Conservation (phyloP, 2,113 vertebrate genomes). For the Menura novaehollandiae region DNA sequence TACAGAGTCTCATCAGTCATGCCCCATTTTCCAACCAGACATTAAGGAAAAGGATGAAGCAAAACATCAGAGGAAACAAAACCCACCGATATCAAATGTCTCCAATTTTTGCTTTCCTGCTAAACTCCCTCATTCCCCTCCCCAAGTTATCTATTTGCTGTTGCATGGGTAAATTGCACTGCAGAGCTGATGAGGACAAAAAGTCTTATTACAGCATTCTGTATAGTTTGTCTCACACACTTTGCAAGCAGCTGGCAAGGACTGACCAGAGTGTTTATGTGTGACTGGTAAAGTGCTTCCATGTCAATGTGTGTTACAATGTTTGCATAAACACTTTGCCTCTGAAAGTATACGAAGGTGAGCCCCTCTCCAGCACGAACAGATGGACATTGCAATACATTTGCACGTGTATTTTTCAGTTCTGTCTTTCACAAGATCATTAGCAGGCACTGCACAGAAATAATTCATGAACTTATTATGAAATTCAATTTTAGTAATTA, state of each 20-base stretch:
- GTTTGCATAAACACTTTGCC: neutral
- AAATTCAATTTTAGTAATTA: neutral
- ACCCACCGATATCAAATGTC: neutral
- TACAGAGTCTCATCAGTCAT: neutral
- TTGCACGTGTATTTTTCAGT: no score
- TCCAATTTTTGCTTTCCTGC: neutral
- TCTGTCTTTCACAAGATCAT: neutral
- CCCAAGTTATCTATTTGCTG: neutral
- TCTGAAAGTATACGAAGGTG: neutral
- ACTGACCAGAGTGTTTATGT: neutral
- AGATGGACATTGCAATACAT: no score
- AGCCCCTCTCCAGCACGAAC: neutral
- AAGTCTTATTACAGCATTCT: neutral
- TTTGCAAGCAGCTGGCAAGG: neutral
- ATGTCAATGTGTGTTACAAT: neutral
- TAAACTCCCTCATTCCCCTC: neutral
- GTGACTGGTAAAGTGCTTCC: neutral
- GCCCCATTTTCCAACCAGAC: neutral
- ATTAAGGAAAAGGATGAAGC: neutral
- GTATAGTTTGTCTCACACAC: neutral
- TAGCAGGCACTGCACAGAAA: neutral
- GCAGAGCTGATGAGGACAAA: neutral
- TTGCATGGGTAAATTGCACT: neutral
- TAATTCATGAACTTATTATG: neutral
- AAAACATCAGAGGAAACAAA: neutral